Evolutionary conservation across 2,797 vertebrate species (phyloP).

Genomic region (Sebastes vulpes): DNA sequence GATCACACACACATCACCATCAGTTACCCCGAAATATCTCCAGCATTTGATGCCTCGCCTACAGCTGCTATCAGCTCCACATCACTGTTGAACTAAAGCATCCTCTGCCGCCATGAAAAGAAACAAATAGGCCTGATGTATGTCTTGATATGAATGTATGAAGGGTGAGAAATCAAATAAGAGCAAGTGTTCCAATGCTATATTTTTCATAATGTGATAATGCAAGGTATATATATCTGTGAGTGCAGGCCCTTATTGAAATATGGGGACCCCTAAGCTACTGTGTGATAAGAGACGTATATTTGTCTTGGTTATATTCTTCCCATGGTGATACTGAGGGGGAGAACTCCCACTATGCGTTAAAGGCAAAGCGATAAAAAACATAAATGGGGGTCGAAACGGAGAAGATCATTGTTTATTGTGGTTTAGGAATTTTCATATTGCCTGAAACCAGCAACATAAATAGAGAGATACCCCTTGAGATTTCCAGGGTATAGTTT

Average conservation of each 20-base stretch:
- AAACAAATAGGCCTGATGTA: background rate
- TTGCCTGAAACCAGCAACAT: slow-evolving; percentile 29
- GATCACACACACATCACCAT: background rate
- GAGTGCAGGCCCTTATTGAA: slow-evolving; percentile 16
- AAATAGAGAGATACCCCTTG: slow-evolving; percentile 24
- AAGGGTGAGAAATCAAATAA: slow-evolving; percentile 16
- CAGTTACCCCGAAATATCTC: background rate
- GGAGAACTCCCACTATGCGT: slow-evolving; percentile 24
- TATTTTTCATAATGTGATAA: slow-evolving; percentile 37
- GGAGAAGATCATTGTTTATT: slow-evolving; percentile 38
- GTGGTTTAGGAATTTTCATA: slow-evolving; percentile 40
- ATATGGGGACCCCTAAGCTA: slow-evolving; percentile 32
- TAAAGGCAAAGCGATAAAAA: slow-evolving; percentile 48
- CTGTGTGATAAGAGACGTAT: slow-evolving; percentile 52
- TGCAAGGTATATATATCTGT: slow-evolving; percentile 1
- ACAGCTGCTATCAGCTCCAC: background rate
- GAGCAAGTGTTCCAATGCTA: background rate
- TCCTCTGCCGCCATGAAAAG: background rate
- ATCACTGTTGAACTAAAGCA: background rate
- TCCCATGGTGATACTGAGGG: slow-evolving; percentile 42
- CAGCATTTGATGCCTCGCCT: background rate
- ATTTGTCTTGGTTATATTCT: slow-evolving; percentile 55
- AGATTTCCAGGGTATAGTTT: slow-evolving; percentile 19
- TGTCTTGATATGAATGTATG: background rate
- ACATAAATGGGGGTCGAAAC: slow-evolving; percentile 32